Conservation (phyloP, 2,888 invertebrate species). For the Mellilla xanthometata region DNA sequence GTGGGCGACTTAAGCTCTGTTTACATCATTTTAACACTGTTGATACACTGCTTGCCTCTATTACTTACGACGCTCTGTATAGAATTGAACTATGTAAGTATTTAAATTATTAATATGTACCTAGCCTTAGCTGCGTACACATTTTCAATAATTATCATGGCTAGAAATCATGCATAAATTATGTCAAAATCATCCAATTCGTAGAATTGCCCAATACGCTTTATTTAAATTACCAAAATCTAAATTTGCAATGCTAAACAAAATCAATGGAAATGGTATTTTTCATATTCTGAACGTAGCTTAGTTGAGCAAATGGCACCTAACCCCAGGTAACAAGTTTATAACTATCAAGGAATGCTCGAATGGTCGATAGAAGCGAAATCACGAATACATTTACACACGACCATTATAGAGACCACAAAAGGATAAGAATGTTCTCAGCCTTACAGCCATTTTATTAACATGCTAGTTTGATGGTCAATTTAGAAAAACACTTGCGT, state of each 20-base stretch:
- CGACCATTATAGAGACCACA: conserved; percentile 27
- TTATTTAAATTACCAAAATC: too few relatives aligned
- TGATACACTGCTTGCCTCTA: too few relatives aligned
- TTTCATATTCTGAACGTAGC: background rate
- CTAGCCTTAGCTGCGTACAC: too few relatives aligned
- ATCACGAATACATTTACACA: conserved; percentile 49
- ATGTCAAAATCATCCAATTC: too few relatives aligned
- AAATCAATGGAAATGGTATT: too few relatives aligned
- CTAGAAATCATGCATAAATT: too few relatives aligned
- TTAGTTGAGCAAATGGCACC: conserved; percentile 31
- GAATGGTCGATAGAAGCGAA: conserved; percentile 58
- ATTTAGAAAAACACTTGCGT: conserved; percentile 13
- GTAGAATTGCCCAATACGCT: too few relatives aligned
- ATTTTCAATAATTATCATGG: too few relatives aligned
- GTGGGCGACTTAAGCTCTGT: conserved; percentile 32
- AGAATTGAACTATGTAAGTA: too few relatives aligned
- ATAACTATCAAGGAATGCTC: conserved; percentile 51
- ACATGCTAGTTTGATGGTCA: conserved; percentile 7
- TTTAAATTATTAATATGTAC: too few relatives aligned
- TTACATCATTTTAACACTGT: conserved; percentile 27
- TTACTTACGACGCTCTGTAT: too few relatives aligned
- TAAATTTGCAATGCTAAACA: too few relatives aligned
- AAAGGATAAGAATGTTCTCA: conserved; percentile 35
- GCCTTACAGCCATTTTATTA: conserved; percentile 25
- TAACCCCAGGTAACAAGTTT: conserved; percentile 38